A percentile compares a stretch with the other conserved stretches of the same genome.
phyloP scores from a whole-genome alignment of 37 sponge, comb jelly and placozoan genomes.

The Ephydatia muelleri region DNA sequence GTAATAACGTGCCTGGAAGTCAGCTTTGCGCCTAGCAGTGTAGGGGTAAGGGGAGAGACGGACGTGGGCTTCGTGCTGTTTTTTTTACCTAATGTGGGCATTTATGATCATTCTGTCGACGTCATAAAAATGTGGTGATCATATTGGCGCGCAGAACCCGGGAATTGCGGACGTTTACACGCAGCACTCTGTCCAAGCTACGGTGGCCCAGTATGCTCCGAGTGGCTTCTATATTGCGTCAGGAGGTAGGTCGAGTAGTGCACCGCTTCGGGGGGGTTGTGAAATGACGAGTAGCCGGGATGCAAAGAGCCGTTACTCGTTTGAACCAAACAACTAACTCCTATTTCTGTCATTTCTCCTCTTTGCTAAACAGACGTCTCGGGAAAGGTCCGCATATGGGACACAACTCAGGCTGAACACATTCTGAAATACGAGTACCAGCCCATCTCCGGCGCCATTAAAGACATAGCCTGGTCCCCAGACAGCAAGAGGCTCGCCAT shows the following conservation, averaged over 20 bases:
- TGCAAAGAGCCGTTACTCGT: neutral
- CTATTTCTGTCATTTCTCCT: neutral
- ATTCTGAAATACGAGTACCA: conserved; percentile 90
- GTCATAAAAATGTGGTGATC: no score
- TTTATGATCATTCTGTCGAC: no score
- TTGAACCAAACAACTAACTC: neutral
- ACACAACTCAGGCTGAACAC: conserved; percentile 96
- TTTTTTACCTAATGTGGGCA: neutral
- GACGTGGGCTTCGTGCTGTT: neutral
- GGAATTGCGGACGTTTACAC: conserved; percentile 83
- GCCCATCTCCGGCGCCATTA: conserved; percentile 83
- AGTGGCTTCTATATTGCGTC: conserved; percentile 97
- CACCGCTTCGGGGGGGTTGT: neutral
- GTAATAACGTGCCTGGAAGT: no score
- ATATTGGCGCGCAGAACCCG: conserved; percentile 63
- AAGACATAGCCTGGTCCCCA: conserved; percentile 94
- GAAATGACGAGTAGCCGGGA: neutral
- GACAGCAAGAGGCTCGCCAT: conserved; percentile 95
- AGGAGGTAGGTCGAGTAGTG: conserved; percentile 78
- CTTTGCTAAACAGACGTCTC: conserved; percentile 53
- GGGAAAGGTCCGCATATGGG: conserved; percentile 98
- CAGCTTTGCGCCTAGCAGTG: no score
- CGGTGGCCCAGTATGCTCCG: conserved; percentile 95
- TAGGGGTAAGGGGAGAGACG: neutral
- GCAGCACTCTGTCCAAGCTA: conserved; percentile 83